phyloP scores from a whole-genome alignment of 37 sponge, comb jelly and placozoan genomes.

The Geodia barretti region DNA sequence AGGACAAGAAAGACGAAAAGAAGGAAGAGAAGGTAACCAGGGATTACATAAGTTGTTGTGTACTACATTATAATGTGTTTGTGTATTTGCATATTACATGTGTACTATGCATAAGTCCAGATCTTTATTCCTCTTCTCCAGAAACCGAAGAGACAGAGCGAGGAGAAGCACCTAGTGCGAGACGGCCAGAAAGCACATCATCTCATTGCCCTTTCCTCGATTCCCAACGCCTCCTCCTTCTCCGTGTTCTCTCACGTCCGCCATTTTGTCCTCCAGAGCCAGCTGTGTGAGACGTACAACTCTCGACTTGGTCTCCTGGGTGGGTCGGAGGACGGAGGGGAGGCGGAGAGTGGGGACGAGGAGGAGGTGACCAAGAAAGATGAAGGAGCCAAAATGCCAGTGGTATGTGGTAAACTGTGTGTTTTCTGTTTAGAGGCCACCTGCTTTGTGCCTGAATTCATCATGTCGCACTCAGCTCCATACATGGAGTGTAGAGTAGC shows the following conservation, averaged over 20 bases:
- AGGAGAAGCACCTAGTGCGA: conserved; percentile 58
- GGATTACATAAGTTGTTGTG: background rate
- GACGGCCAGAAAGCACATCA: conserved; percentile 71
- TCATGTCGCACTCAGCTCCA: no score
- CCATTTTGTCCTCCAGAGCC: conserved; percentile 68
- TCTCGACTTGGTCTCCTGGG: conserved; percentile 1
- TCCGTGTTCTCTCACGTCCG: conserved; percentile 73
- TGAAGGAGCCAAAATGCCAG: conserved; percentile 41
- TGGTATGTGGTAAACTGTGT: conserved; percentile 33
- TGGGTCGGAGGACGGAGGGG: conserved; percentile 12
- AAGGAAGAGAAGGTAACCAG: conserved; percentile 31
- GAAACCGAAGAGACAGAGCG: conserved; percentile 24
- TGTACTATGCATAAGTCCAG: background rate
- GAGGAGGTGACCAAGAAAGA: conserved; percentile 38
- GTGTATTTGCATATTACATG: background rate
- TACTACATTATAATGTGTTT: background rate
- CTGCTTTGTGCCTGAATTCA: background rate
- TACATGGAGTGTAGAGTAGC: no score
- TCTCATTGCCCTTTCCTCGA: conserved; percentile 50
- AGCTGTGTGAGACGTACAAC: conserved; percentile 74
- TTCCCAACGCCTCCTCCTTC: conserved; percentile 66
- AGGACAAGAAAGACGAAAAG: conserved; percentile 50
- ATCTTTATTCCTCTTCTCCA: background rate
- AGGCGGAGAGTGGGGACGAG: conserved; percentile 43
- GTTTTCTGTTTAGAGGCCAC: background rate